These are phyloP conservation scores for Pampusana beccarii DNA, from an alignment of 2,113 vertebrate species.

Conservation along the genomic window DNA sequence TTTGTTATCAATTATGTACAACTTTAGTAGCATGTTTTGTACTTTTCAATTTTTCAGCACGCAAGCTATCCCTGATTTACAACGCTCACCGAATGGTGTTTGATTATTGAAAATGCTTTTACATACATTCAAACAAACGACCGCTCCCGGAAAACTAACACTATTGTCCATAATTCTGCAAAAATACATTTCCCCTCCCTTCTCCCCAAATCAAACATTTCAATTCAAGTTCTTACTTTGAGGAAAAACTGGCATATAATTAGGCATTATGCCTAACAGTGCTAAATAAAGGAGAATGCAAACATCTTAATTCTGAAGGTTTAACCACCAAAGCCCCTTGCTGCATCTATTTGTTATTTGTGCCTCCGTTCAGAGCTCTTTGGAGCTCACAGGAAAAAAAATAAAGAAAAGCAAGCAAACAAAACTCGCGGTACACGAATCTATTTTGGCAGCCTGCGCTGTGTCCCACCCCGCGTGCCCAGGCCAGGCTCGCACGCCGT, in stretches of 20 bases:
- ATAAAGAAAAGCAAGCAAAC: neutral
- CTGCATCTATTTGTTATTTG: neutral
- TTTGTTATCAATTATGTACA: conserved; percentile 62
- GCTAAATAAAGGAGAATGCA: conserved; percentile 69
- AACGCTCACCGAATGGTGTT: conserved; percentile 50
- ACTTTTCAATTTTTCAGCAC: conserved; percentile 37
- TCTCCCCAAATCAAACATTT: conserved; percentile 63
- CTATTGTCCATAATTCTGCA: conserved; percentile 59
- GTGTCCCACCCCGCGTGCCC: neutral
- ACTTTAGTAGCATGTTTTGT: conserved; percentile 53
- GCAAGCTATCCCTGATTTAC: conserved; percentile 58
- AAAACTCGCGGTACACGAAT: neutral
- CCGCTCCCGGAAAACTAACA: conserved; percentile 57
- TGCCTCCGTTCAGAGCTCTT: neutral
- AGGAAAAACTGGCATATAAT: conserved; percentile 65
- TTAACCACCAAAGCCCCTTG: conserved; percentile 49
- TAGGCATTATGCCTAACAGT: conserved; percentile 65
- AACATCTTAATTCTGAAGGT: conserved; percentile 67
- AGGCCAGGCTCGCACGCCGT: neutral
- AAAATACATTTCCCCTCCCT: conserved; percentile 40
- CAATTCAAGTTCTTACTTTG: conserved; percentile 53
- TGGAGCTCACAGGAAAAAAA: neutral
- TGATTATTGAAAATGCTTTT: conserved; percentile 63
- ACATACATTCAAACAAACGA: conserved; percentile 62
- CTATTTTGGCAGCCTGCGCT: neutral